Conservation (phyloP, 1,140 invertebrate genomes). For the Drosophila grimshawi region DNA sequence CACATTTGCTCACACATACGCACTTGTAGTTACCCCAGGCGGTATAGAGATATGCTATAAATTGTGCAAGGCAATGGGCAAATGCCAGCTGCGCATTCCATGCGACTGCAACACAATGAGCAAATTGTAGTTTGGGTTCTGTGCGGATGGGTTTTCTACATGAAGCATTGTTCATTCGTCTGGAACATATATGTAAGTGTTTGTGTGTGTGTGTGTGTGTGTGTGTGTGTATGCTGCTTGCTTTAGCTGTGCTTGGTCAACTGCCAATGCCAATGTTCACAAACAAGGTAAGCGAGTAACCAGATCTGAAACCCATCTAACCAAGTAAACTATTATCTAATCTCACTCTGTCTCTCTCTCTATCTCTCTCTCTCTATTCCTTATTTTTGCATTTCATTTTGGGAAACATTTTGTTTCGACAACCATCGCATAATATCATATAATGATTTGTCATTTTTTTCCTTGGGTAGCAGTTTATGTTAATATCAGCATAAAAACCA, state of each 20-base stretch:
- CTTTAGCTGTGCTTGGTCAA: conserved; percentile 49
- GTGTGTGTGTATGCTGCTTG: not conserved
- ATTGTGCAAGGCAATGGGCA: conserved; percentile 56
- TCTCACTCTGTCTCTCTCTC: not conserved
- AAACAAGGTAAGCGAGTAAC: conserved; percentile 45
- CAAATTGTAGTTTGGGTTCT: conserved; percentile 11
- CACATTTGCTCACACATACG: conserved; percentile 3
- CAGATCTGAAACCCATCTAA: conserved; percentile 29
- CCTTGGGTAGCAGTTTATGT: conserved; percentile 24
- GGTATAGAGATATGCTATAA: conserved; percentile 65
- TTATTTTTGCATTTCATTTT: conserved; percentile 12
- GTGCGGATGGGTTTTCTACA: conserved; percentile 20
- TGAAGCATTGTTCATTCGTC: conserved; percentile 60
- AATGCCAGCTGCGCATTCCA: conserved; percentile 71
- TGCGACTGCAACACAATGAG: conserved; percentile 64
- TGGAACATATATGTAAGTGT: conserved; percentile 39
- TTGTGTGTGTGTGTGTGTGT: conserved; percentile 21
- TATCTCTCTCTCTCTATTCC: not conserved
- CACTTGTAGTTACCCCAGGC: conserved; percentile 11
- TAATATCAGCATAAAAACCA: conserved; percentile 32
- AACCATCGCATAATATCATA: conserved; percentile 59
- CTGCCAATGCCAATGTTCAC: conserved; percentile 63
- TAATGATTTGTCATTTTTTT: conserved; percentile 76
- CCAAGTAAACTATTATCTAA: conserved; percentile 36
- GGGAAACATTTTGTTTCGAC: conserved; percentile 1